phyloP scores from a whole-genome alignment of 1,140 invertebrate species.

The Saccostrea cuccullata region DNA sequence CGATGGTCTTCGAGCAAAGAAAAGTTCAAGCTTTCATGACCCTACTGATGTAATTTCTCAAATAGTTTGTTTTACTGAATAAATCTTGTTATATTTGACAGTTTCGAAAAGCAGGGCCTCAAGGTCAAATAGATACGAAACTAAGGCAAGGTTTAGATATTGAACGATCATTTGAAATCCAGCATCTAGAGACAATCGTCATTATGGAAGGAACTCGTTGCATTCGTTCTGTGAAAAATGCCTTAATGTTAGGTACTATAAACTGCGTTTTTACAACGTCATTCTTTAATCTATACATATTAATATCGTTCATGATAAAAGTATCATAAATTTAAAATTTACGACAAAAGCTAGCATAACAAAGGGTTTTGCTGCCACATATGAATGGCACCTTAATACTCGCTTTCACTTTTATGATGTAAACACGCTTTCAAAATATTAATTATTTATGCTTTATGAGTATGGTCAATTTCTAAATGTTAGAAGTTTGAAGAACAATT shows the following conservation, averaged over 20 bases:
- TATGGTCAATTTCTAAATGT: constrained; percentile 19
- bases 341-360: constrained; percentile 8
- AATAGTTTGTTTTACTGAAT: too few relatives aligned
- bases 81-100: too few relatives aligned
- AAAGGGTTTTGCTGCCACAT: neutral
- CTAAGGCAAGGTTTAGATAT: too few relatives aligned
- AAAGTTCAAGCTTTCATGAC: too few relatives aligned
- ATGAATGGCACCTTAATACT: neutral
- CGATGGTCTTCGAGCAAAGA: too few relatives aligned
- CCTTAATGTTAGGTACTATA: neutral
- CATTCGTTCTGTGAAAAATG: too few relatives aligned
- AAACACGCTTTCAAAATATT: constrained; percentile 24
- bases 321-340: constrained; percentile 15
- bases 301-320: neutral
- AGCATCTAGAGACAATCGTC: too few relatives aligned
- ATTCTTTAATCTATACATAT: constrained; percentile 11
- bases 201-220: too few relatives aligned
- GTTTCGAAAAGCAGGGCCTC: too few relatives aligned
- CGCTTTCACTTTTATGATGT: neutral
- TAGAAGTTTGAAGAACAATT: neutral
- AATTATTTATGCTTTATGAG: constrained; percentile 17
- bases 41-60: too few relatives aligned
- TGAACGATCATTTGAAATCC: too few relatives aligned
- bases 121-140: too few relatives aligned
- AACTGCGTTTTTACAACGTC: neutral